These are phyloP conservation scores for Agrochola lota DNA, from an alignment of 2,888 invertebrate genomes.

Conservation along the genomic window DNA sequence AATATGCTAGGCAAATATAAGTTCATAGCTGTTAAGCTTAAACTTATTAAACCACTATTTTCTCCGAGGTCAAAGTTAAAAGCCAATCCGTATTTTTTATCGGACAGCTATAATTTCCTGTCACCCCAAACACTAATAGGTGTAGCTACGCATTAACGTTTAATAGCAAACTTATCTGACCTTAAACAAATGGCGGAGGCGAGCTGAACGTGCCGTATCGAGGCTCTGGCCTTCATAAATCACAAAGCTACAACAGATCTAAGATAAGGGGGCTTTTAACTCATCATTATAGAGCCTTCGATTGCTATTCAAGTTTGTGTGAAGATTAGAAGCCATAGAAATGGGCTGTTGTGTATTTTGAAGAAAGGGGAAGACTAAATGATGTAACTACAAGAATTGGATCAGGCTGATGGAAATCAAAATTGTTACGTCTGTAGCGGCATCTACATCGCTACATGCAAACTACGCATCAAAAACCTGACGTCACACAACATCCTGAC, in stretches of 20 bases:
- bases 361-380: not conserved
- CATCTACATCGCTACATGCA: too few relatives aligned
- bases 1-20: slow-evolving; percentile 6
- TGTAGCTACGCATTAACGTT: slow-evolving; percentile 38
- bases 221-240: slow-evolving; percentile 77
- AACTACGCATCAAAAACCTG: too few relatives aligned
- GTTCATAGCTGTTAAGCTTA: not conserved
- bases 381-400: not conserved
- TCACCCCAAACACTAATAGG: slow-evolving; percentile 45
- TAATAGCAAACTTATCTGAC: slow-evolving; percentile 52
- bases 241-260: slow-evolving; percentile 78
- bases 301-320: slow-evolving; percentile 59
- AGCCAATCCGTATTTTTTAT: slow-evolving; percentile 47
- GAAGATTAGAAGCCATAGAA: not conserved
- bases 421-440: not conserved
- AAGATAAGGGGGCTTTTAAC: slow-evolving; percentile 79
- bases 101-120: slow-evolving; percentile 53
- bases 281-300: slow-evolving; percentile 68
- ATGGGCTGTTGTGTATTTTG: not conserved
- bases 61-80: slow-evolving; percentile 38
- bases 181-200: slow-evolving; percentile 36
- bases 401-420: not conserved
- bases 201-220: slow-evolving; percentile 64
- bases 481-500: too few relatives aligned
- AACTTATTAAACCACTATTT: slow-evolving; percentile 15